phyloP scores from a whole-genome alignment of 1,140 invertebrate genomes.

The Drosophila sproati region DNA sequence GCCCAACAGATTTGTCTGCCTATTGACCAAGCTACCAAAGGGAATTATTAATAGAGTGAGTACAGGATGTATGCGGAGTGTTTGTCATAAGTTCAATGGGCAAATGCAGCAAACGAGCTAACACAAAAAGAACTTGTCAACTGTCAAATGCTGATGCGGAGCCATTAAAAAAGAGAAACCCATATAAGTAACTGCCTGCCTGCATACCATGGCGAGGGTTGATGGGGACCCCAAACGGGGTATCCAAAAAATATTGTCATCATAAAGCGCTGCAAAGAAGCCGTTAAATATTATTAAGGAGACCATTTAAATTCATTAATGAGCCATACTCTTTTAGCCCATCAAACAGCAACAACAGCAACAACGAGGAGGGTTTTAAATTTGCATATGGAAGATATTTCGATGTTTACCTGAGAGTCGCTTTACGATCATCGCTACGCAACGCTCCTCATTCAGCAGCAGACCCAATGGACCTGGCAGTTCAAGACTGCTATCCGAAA shows the following conservation, averaged over 20 bases:
- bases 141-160: conserved; percentile 77
- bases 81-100: conserved; percentile 57
- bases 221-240: background rate
- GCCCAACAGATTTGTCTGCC: conserved; percentile 64
- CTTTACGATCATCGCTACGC: conserved; percentile 41
- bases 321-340: conserved; percentile 60
- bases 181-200: conserved; percentile 53
- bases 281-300: conserved; percentile 85
- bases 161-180: conserved; percentile 76
- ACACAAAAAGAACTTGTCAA: conserved; percentile 78
- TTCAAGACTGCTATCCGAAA: conserved; percentile 8
- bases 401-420: conserved; percentile 54
- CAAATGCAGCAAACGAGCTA: conserved; percentile 5
- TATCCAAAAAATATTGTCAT: conserved; percentile 77
- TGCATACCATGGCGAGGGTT: background rate
- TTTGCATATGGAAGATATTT: conserved; percentile 27
- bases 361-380: conserved; percentile 1
- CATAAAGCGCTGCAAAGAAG: conserved; percentile 84
- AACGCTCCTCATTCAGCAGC: conserved; percentile 2
- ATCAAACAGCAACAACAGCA: conserved; percentile 22
- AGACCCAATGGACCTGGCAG: conserved; percentile 12
- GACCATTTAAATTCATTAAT: conserved; percentile 85
- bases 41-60: conserved; percentile 72
- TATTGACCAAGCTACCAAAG: conserved; percentile 52
- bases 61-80: conserved; percentile 11